Evolutionary conservation across 2,113 vertebrate genomes (phyloP).

Genomic region (Ginglymostoma cirratum): DNA sequence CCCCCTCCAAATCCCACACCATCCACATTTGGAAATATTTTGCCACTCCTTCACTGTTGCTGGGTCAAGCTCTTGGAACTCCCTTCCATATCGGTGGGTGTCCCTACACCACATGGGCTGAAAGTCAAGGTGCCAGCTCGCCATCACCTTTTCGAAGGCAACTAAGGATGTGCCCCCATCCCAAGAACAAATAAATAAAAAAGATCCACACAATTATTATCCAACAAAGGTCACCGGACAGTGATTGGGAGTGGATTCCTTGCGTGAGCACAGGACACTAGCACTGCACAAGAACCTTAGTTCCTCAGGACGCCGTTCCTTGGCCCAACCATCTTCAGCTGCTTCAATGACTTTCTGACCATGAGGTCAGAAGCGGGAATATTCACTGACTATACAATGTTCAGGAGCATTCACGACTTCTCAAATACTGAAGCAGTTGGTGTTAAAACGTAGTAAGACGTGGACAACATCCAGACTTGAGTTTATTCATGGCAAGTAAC

Average conservation of each 20-base stretch:
- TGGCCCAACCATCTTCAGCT: too few species aligned
- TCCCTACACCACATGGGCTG: background rate
- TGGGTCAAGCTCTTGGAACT: background rate
- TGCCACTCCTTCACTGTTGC: background rate
- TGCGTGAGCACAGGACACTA: background rate
- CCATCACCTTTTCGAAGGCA: background rate
- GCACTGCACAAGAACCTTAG: too few species aligned
- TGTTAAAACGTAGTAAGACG: too few species aligned
- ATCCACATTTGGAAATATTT: background rate
- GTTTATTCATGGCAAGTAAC: too few species aligned
- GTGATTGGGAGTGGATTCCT: background rate
- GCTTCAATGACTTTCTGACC: too few species aligned
- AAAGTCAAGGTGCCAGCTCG: background rate
- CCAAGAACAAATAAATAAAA: background rate
- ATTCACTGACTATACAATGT: too few species aligned
- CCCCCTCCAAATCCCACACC: background rate
- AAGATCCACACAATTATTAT: background rate
- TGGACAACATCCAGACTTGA: too few species aligned
- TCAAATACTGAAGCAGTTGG: too few species aligned
- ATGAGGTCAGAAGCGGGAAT: too few species aligned
- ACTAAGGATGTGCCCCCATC: background rate
- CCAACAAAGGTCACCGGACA: background rate
- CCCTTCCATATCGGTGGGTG: too few species aligned
- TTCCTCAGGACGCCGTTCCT: too few species aligned
- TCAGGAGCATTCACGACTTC: too few species aligned